These are phyloP conservation scores for Telenomus remus DNA, from an alignment of 1,140 invertebrate genomes.

Conservation along the genomic window DNA sequence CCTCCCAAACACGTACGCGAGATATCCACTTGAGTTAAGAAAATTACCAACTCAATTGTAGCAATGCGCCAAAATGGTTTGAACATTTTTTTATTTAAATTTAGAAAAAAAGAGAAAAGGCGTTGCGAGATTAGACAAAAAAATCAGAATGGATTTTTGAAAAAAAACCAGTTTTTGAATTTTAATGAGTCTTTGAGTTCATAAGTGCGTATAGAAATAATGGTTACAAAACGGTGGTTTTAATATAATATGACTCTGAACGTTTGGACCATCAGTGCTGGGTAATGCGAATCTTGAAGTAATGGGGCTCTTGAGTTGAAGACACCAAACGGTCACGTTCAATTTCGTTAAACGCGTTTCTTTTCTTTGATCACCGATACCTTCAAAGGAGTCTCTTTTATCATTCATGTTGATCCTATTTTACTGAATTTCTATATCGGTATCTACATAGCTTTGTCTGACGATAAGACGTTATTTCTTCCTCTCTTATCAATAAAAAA, in stretches of 20 bases:
- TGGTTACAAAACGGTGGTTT: slow-evolving; percentile 17
- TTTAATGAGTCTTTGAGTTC: too few relatives aligned
- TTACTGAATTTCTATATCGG: slow-evolving; percentile 55
- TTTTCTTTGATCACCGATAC: slow-evolving; percentile 48
- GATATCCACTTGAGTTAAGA: neutral
- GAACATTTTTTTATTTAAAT: neutral
- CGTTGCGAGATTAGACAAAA: too few relatives aligned
- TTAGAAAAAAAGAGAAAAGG: neutral
- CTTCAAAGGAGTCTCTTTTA: slow-evolving; percentile 49
- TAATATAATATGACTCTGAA: slow-evolving; percentile 15
- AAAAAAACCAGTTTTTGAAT: too few relatives aligned
- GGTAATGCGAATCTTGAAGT: slow-evolving; percentile 30
- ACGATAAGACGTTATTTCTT: slow-evolving; percentile 48
- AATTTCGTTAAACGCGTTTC: slow-evolving; percentile 52
- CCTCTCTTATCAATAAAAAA: slow-evolving; percentile 46
- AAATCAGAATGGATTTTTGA: neutral
- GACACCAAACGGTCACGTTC: slow-evolving; percentile 47
- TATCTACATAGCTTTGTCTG: slow-evolving; percentile 56
- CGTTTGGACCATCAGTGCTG: slow-evolving; percentile 7
- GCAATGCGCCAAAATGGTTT: neutral
- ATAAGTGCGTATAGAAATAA: too few relatives aligned
- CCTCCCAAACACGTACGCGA: slow-evolving; percentile 5
- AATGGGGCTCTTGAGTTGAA: slow-evolving; percentile 43
- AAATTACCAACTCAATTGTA: neutral
- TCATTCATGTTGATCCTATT: slow-evolving; percentile 57